Evolutionary conservation across 2,888 invertebrate genomes (phyloP).

Genomic region (Laspeyria flexula): DNA sequence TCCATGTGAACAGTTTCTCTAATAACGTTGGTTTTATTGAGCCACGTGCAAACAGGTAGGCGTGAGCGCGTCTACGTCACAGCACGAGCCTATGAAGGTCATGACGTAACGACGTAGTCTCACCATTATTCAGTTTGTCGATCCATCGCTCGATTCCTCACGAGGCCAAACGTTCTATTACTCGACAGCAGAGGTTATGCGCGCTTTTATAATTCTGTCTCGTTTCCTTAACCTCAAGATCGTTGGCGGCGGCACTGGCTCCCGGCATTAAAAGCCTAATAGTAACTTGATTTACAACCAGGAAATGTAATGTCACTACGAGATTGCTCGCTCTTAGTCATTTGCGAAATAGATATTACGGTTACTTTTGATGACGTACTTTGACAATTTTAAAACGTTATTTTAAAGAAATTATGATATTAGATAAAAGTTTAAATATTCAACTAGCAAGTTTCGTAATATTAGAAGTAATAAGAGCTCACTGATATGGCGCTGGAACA

Average conservation of each 20-base stretch:
- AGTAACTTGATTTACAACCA: constrained; percentile 57
- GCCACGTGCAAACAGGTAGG: constrained; percentile 75
- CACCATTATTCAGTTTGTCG: constrained; percentile 74
- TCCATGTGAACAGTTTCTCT: constrained; percentile 49
- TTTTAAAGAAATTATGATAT: constrained; percentile 8
- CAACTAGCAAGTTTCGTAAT: constrained; percentile 49
- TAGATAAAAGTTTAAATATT: constrained; percentile 30
- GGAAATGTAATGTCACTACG: constrained; percentile 45
- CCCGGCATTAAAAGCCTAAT: constrained; percentile 47
- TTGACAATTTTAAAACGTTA: constrained; percentile 2
- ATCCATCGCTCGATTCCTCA: constrained; percentile 72
- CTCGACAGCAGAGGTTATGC: constrained; percentile 63
- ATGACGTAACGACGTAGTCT: constrained; percentile 76
- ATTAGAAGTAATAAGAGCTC: constrained; percentile 42
- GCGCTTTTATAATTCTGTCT: constrained; percentile 61
- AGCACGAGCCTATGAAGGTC: constrained; percentile 74
- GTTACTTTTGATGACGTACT: constrained; percentile 13
- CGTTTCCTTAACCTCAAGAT: constrained; percentile 61
- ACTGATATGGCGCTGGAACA: constrained; percentile 54
- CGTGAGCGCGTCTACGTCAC: constrained; percentile 75
- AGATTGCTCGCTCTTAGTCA: constrained; percentile 49
- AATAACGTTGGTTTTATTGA: constrained; percentile 58
- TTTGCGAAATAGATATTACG: constrained; percentile 46
- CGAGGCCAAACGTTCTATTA: constrained; percentile 74
- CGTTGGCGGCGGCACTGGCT: constrained; percentile 46